Base-by-base conservation (phyloP, 2,113 vertebrate species). In the Percopsis transmontana region DNA sequence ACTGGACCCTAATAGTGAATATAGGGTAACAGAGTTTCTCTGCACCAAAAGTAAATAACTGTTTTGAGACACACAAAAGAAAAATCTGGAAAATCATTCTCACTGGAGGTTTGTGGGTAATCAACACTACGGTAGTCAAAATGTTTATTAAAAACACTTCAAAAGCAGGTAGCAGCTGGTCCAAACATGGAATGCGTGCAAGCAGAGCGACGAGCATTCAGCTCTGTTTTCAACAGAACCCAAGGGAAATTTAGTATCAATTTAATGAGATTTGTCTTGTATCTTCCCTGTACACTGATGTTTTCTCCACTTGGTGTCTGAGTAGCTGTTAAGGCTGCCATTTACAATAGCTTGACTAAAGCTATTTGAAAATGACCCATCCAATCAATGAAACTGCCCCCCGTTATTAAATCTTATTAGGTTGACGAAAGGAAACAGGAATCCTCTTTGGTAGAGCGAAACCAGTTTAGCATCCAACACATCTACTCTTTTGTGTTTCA, bases 401-500 rank as follows among this genome's bases (percentile, higher is more conserved):
- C 5, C 23, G 10, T 33, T 33, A 33, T 33, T 33, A 19, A 3
- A n/a, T 18, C 9, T 62, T 11, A 48, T 18, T 5, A 12, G 21
- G 27, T n/a, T 18, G 16, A 15, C 15, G n/a, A 42, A 18, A 41
- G 33, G 4, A 20, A n/a, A 14, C 20, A 53, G 8, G 14, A 14
- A 14, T 23, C 16, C 9, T 23, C 51, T 21, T 53, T 53, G 11
- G 18, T 20, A 8, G 13, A 11, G 9, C 19, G 11, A 21, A 14
- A 10, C 51, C 20, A 19, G 2, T 55, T 4, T 56, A 56, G 54
- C 10, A 55, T 53, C 14, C 50, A 21, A 55, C 51, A 18, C 61
- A 67, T 56, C 13, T 11, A 16, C 10, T 13, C 23, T 38, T 77
- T 38, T 81, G 27, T 42, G 58, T 68, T 78, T 1, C 73, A 93